Base-by-base conservation (phyloP, 1,140 invertebrate species). In the Thaumetopoea pityocampa region DNA sequence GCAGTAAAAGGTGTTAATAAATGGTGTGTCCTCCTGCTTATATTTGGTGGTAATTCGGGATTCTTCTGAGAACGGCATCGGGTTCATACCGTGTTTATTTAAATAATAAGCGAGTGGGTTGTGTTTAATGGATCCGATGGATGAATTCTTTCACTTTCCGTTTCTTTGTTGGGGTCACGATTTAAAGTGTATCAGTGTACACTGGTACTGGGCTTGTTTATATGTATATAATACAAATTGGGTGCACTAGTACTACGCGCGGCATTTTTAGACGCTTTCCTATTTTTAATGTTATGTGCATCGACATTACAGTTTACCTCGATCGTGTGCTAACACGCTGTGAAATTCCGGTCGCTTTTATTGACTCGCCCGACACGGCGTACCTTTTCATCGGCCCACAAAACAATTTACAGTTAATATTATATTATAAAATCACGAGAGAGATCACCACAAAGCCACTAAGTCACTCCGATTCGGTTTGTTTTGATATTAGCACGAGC, bases 391-490 rank as follows among this genome's bases (percentile, higher is more conserved):
- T 71, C 37, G 62, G 52, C 44, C 36, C 46, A 60, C 58, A 57
- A 66, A 67, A 61, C 43, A 60, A 32, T 34, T 46, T 65, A 82
- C 78, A 78, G 74, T 78, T 82, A 79, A 63, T 54, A 49, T 69
- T 70, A 58, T 82, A 82, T 81, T 74, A 81, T 81, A 66, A 77
- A 73, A 82, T 82, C 74, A 82, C 78, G 74, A 49, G 64, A 49
- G 52, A 49, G 50, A 53, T 60, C 59, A 60, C 55, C 29, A 62
- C 64, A 59, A 52, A 45, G 37, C 19, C 18, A 16, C 35, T 51
- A 16, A 17, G 40, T 45, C 37, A 32, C 30, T 61, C 27, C 16
- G 57, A 81, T 74, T 69, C 34, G 73, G 57, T 81, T 81, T 77
- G 62, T 40, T 17, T 34, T 42, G 22, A 40, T 26, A 64, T 81